Base-by-base conservation (phyloP, 2,113 vertebrate genomes). In the Albula goreensis region DNA sequence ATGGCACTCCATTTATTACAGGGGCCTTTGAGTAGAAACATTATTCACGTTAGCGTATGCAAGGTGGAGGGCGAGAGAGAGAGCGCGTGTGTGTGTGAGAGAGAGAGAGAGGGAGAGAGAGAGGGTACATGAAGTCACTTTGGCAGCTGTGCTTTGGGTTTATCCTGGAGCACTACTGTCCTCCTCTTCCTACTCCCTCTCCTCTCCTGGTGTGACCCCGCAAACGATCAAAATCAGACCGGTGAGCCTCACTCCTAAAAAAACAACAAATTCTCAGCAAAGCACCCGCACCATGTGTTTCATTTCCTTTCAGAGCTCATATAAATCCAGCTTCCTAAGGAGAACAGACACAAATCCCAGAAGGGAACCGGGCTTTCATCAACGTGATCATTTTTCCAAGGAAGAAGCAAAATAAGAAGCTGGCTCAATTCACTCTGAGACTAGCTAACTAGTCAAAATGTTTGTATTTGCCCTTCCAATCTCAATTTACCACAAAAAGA, bases 1-100 rank as follows among this genome's bases (percentile, higher is more conserved):
- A 97, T 97, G 97, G 96, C 96, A 97, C 95, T 97, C 95, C 96
- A 97, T 97, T 97, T 96, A 97, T 98, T 97, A 97, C 94, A 90
- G 93, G 93, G 93, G 93, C 93, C 93, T 93, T 93, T 93, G 92
- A 94, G 93, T 92, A 94, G 93, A 95, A 94, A 94, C 94, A 96
- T 96, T 95, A 96, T 93, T 95, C 94, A 95, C 95, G 96, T 95
- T 95, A 95, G 93, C 93, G 91, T 94, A 94, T 94, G 93, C 92
- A 94, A 90, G 83, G 89, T 85, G 81, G 84, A 83, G 88, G 90
- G 85, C 82, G 52, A 53, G 86, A 85, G 85, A 41, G 31, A 41
- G 31, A 41, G 31, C 31, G 31, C 1, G 31, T 41, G 31, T 41
- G 31, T 41, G 31, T 41, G 31, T 50, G 85, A 51, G 57, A 56